phyloP scores from a whole-genome alignment of 2,113 vertebrate genomes.

The Emydocephalus ijimae region DNA sequence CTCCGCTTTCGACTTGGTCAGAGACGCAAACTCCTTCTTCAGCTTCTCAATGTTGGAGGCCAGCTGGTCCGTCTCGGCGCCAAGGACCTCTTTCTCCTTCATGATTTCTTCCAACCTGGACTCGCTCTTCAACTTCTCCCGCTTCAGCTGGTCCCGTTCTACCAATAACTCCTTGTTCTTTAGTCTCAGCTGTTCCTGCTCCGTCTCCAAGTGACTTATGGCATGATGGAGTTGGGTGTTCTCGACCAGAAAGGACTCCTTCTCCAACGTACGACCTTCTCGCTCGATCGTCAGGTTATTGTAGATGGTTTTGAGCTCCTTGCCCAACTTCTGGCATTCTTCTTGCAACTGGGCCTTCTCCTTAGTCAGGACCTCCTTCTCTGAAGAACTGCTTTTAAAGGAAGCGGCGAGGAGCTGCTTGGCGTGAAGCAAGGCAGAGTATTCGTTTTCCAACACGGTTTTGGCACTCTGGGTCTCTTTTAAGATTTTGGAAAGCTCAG shows the following conservation, averaged over 20 bases:
- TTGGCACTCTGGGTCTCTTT: conserved; percentile 68
- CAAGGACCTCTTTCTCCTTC: conserved; percentile 64
- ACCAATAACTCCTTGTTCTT: conserved; percentile 60
- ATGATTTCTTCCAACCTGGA: conserved; percentile 59
- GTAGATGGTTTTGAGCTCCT: conserved; percentile 55
- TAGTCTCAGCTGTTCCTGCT: conserved; percentile 55
- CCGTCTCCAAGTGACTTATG: conserved; percentile 61
- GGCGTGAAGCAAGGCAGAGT: conserved; percentile 57
- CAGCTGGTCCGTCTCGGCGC: conserved; percentile 63
- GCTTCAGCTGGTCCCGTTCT: conserved; percentile 63
- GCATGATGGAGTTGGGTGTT: conserved; percentile 57
- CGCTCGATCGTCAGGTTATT: conserved; percentile 65
- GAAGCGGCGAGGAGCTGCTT: conserved; percentile 65
- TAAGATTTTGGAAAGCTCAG: conserved; percentile 66
- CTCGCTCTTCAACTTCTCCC: conserved; percentile 70
- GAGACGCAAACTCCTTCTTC: conserved; percentile 57
- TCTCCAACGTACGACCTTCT: conserved; percentile 66
- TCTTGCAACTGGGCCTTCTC: conserved; percentile 66
- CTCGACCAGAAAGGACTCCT: conserved; percentile 55
- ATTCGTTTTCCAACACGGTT: conserved; percentile 62
- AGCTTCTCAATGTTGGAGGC: conserved; percentile 66
- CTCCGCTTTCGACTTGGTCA: conserved; percentile 69
- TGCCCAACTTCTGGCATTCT: conserved; percentile 67
- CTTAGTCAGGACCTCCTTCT: conserved; percentile 67
- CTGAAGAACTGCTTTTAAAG: conserved; percentile 64